phyloP scores from a whole-genome alignment of 2,113 vertebrate species.

The Malurus elegans region DNA sequence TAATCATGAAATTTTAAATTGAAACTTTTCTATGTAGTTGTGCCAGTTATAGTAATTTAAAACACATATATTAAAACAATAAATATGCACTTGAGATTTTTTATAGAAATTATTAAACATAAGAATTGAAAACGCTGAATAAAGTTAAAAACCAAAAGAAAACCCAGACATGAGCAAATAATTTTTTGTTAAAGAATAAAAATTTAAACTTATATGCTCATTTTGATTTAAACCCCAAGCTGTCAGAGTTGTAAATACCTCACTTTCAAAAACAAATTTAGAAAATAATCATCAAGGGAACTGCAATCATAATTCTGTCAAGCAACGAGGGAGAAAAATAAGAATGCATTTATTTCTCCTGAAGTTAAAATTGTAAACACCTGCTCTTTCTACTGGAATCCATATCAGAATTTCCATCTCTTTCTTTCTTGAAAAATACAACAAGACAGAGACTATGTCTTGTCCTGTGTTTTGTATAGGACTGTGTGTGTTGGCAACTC shows the following conservation, averaged over 20 bases:
- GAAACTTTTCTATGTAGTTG: neutral
- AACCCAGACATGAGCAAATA: neutral
- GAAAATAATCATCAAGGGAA: neutral
- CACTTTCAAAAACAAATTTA: conserved; percentile 21
- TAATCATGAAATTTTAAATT: conserved; percentile 42
- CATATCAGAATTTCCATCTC: neutral
- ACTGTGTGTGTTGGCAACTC: neutral
- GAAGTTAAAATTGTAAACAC: conserved; percentile 42
- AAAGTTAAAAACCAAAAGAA: neutral
- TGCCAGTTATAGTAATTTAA: neutral
- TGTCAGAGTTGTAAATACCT: conserved; percentile 8
- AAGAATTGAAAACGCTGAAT: neutral
- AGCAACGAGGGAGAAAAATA: conserved; percentile 3
- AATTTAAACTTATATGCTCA: neutral
- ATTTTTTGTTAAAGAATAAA: neutral
- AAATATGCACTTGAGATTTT: neutral
- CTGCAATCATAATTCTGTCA: neutral
- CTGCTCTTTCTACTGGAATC: conserved; percentile 15
- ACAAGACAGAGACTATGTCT: neutral
- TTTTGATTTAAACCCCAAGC: conserved; percentile 6
- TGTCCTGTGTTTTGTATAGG: neutral
- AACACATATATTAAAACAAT: neutral
- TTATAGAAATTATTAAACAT: neutral
- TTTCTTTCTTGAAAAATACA: neutral
- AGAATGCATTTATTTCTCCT: conserved; percentile 27